These are phyloP conservation scores for Chloropsis hardwickii DNA, from an alignment of 2,113 vertebrate species.

Conservation along the genomic window DNA sequence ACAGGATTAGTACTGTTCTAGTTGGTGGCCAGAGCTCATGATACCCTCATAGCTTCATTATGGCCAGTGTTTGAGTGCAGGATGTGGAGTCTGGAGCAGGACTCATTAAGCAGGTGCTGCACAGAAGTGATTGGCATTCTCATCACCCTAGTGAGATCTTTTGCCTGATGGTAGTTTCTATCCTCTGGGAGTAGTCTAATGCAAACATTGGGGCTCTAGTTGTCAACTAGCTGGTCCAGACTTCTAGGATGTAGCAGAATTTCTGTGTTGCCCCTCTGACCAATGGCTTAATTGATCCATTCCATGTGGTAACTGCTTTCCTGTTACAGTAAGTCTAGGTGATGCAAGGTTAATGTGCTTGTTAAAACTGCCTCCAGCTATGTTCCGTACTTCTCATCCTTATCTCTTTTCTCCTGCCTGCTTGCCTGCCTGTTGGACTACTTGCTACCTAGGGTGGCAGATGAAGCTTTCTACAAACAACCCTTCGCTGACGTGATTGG, in stretches of 20 bases:
- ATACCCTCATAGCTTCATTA: background rate
- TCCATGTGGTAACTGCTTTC: background rate
- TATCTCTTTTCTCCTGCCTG: slow-evolving; percentile 86
- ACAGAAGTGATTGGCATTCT: background rate
- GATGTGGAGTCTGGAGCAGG: background rate
- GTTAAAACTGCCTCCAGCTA: slow-evolving; percentile 20
- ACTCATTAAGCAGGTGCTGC: background rate
- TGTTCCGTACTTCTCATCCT: slow-evolving; percentile 78
- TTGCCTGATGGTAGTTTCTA: background rate
- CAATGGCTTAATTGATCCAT: background rate
- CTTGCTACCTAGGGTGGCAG: slow-evolving; percentile 95
- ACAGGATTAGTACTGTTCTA: background rate
- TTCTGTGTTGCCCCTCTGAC: background rate
- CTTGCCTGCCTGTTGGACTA: slow-evolving; percentile 85
- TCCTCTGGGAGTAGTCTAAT: background rate
- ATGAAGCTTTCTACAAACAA: slow-evolving; percentile 99
- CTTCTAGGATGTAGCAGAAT: background rate
- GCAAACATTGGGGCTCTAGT: background rate
- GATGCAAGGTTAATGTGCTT: background rate
- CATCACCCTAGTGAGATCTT: background rate
- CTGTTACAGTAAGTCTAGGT: background rate
- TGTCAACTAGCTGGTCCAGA: background rate
- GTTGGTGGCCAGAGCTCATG: background rate
- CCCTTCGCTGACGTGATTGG: slow-evolving; percentile 99
- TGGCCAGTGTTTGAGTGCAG: background rate